Percentiles rank a stretch among this genome's conserved stretches.
Conservation (phyloP, 2,113 vertebrate species). For the Sinocyclocheilus grahami region DNA sequence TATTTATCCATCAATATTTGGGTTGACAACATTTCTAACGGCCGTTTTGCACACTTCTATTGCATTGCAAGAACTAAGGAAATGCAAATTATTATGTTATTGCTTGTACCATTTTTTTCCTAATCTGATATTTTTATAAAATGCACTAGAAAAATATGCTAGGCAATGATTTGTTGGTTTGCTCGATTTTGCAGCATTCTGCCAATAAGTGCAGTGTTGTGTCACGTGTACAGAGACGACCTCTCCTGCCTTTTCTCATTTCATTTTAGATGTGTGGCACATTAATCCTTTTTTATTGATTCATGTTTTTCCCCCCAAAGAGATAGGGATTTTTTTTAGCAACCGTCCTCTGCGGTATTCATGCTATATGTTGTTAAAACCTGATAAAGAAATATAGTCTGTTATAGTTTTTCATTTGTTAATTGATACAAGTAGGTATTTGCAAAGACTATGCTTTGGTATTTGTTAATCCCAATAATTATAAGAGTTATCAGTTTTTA, state of each 20-base stretch:
- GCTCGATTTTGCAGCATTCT: neutral
- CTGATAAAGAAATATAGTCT: neutral
- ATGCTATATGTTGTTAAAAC: neutral
- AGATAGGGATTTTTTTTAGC: too few species aligned
- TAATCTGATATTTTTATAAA: neutral
- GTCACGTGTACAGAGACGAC: neutral
- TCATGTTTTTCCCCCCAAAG: neutral
- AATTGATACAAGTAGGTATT: neutral
- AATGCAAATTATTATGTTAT: neutral
- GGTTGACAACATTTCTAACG: neutral
- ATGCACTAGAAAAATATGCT: neutral
- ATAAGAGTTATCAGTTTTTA: neutral
- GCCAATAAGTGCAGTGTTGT: neutral
- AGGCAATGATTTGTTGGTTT: neutral
- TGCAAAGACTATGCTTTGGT: too few species aligned
- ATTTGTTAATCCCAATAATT: neutral
- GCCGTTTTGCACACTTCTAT: neutral
- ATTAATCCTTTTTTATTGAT: conserved; percentile 55
- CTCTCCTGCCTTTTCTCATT: conserved; percentile 43
- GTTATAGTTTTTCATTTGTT: neutral
- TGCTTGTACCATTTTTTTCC: neutral
- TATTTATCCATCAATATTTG: neutral
- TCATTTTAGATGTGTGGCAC: conserved; percentile 65
- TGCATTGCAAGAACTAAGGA: neutral
- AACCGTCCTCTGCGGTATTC: neutral